Conservation (phyloP, 2,888 invertebrate genomes). For the Subacronicta megacephala region DNA sequence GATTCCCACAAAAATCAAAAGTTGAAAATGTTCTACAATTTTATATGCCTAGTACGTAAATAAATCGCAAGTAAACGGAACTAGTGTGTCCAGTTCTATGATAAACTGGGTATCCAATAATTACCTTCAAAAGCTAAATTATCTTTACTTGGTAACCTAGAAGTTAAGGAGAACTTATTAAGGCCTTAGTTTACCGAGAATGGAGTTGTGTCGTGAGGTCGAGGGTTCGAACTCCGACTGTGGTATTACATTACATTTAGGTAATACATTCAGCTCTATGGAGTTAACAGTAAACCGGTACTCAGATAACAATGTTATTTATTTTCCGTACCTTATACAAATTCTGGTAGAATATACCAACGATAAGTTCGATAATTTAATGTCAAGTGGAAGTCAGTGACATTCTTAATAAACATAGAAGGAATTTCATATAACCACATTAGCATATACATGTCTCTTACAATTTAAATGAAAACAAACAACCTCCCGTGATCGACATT, state of each 20-base stretch:
- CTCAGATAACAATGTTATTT: constrained; percentile 45
- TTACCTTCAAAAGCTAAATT: constrained; percentile 42
- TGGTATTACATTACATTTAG: constrained; percentile 43
- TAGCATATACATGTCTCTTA: constrained; percentile 23
- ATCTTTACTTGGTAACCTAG: constrained; percentile 41
- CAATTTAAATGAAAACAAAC: constrained; percentile 17
- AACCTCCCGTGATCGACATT: constrained; percentile 40
- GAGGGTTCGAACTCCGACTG: constrained; percentile 49
- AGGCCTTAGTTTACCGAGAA: constrained; percentile 52
- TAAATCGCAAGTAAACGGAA: constrained; percentile 7
- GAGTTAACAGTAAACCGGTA: constrained; percentile 40
- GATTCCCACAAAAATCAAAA: too few relatives aligned
- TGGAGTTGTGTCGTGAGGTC: constrained; percentile 60
- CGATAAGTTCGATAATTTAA: too few relatives aligned
- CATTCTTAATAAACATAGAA: background rate
- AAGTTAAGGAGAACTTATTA: constrained; percentile 52
- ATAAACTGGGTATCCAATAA: constrained; percentile 30
- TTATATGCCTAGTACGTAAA: too few relatives aligned
- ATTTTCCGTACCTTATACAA: constrained; percentile 40
- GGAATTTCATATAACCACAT: constrained; percentile 10
- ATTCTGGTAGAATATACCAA: too few relatives aligned
- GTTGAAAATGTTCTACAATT: too few relatives aligned
- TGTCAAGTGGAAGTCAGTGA: too few relatives aligned
- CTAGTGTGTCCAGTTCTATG: constrained; percentile 19
- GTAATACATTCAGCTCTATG: constrained; percentile 51